Evolutionary conservation across 2,797 vertebrate genomes (phyloP), one percentile per base, ranked within the genome.

Genomic region (Glossophaga mutica): DNA sequence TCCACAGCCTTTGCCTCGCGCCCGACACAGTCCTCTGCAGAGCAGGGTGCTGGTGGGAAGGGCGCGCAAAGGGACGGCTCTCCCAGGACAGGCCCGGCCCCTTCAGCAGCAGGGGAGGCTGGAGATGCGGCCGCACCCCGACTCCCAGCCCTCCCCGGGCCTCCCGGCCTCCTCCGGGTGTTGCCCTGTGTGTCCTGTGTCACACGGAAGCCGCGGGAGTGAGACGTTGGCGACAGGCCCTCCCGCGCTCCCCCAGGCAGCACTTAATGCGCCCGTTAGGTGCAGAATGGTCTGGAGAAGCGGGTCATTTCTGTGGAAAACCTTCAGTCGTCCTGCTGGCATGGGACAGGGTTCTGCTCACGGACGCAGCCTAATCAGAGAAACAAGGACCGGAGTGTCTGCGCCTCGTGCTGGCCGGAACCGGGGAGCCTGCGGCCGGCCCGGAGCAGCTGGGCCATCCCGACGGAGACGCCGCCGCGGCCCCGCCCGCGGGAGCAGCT

Each of bases 211-310:
- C 48, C 37, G 42, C 67, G 46, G 83, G 87, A 87, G 89, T 89
- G 76, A 50, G 78, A 71, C 9, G 24, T 70, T 65, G 70, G 44
- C 94, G 85, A 89, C 78, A 89, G 52, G 87, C 48, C 65, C 62
- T 68, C 73, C 73, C 14, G 24, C 71, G 78, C 65, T 84, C 73
- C 89, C 48, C 42, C 29, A 76, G 77, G 95, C 48, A 46, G 83
- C 34, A 34, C 86, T 46, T 71, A 37, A 0, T 12, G 39, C 50
- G 44, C 90, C 65, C n/a, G 39, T 1, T 52, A 86, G 87, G 39
- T 91, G 16, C 42, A 83, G 91, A 85, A 91, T 87, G 55, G 91
- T 83, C 92, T 88, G 79, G 71, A 81, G 81, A 88, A 87, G 88
- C 52, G 86, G 70, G 46, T 50, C 87, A 48, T 76, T 81, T 22